Base-by-base conservation (phyloP, 2,888 invertebrate genomes). In the Cataglyphis livida region DNA sequence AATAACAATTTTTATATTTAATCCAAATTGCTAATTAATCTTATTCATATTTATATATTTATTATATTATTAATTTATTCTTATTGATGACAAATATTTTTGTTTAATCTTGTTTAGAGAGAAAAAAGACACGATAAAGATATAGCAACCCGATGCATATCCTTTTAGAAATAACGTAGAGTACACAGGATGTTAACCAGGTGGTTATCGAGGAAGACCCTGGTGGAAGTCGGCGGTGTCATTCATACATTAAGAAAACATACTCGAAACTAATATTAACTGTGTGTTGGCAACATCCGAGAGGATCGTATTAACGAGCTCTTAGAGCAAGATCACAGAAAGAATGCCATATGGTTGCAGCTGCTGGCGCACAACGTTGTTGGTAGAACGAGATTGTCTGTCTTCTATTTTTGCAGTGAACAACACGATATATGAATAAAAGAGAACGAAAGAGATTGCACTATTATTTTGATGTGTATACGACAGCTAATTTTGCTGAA, bases 231-330 rank as follows among this genome's bases (percentile, higher is more conserved):
- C 61, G 70, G 48, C 44, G 74, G 81, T 70, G 74, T 54, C 88
- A 79, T 83, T 90, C 92, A 91, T 89, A 90, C 90, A 92, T 93
- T 93, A 93, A 91, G 93, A 94, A 92, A 94, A 94, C 93, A 94
- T 93, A 92, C 92, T 92, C 91, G 88, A 93, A 93, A 93, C 93
- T 94, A 94, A 94, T 94, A 94, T 94, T 94, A 94, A 94, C 94
- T 93, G 91, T 91, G 92, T 90, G 93, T 92, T 93, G 93, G 94
- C 94, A 93, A 94, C 93, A 94, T 93, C 91, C 92, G 93, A 92
- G 91, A 90, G 91, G 92, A 93, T 93, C 92, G 92, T 92, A 93
- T 94, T 93, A 94, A 94, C 93, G 93, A 94, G 93, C 94, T 93
- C 93, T 93, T 93, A 93, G 92, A 93, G 91, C 91, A 92, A 91